A percentile compares a stretch with the other conserved stretches of the same genome.
These are phyloP conservation scores for Calonectris borealis DNA, from an alignment of 2,113 vertebrate species.

Conservation along the genomic window DNA sequence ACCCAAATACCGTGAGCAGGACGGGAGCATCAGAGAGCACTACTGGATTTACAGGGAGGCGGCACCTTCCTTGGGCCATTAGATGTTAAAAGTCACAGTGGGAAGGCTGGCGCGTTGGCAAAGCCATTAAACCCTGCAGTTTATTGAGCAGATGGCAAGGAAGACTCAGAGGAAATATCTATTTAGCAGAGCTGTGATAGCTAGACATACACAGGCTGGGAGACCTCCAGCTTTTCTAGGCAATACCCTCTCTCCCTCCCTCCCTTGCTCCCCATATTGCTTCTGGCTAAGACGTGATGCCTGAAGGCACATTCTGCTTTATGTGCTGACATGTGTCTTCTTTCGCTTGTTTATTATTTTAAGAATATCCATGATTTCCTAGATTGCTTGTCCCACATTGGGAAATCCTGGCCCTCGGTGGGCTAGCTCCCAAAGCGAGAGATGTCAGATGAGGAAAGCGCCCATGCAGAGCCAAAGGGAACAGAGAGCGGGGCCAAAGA, in stretches of 20 bases:
- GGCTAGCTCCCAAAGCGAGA: neutral
- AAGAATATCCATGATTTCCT: neutral
- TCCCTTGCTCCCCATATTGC: neutral
- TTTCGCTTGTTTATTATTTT: neutral
- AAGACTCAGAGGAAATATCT: neutral
- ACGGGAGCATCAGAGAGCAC: accelerated
- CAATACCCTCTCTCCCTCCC: neutral
- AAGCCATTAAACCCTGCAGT: neutral
- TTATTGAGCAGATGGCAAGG: neutral
- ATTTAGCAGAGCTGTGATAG: neutral
- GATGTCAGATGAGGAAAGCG: neutral
- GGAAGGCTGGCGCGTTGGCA: neutral
- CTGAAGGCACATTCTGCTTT: neutral
- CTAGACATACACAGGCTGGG: neutral
- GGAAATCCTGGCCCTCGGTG: neutral
- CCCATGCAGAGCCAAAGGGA: neutral
- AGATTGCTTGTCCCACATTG: neutral
- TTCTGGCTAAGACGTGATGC: neutral
- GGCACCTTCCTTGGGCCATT: neutral
- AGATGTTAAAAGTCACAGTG: neutral
- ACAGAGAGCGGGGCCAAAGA: neutral
- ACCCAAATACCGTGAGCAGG: neutral
- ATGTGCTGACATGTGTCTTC: neutral
- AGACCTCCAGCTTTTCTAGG: neutral
- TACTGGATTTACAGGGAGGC: neutral